Conservation (phyloP, 2,113 vertebrate species). For the Cardinalis cardinalis region DNA sequence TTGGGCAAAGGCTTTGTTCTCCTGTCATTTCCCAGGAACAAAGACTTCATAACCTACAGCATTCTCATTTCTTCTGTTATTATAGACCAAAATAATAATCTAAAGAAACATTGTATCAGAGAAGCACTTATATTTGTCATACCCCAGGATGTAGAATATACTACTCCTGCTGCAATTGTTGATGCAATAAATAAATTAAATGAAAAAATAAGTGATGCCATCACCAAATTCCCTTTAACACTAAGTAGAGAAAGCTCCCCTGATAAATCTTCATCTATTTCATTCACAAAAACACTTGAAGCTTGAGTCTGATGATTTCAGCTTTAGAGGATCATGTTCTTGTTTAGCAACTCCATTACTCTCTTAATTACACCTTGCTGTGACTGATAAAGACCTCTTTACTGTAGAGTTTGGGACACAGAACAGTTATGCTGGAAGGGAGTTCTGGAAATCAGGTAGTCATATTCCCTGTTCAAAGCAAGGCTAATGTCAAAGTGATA, state of each 20-base stretch:
- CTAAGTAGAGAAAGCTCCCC: background rate
- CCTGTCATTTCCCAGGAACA: constrained; percentile 7
- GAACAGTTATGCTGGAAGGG: background rate
- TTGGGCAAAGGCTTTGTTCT: constrained; percentile 32
- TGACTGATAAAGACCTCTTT: background rate
- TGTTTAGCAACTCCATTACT: background rate
- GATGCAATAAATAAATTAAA: constrained; percentile 38
- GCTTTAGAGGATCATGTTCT: background rate
- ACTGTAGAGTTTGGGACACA: background rate
- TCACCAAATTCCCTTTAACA: background rate
- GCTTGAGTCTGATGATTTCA: background rate
- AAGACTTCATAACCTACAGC: constrained; percentile 21
- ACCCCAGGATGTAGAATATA: background rate
- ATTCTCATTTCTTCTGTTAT: background rate
- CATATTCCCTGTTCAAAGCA: background rate
- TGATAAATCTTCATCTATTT: background rate
- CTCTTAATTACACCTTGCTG: constrained; percentile 14
- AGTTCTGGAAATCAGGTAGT: background rate
- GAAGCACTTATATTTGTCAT: constrained; percentile 1
- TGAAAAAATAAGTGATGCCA: constrained; percentile 4
- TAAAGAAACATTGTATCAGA: constrained; percentile 8
- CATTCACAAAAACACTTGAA: constrained; percentile 1
- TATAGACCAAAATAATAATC: constrained; percentile 28
- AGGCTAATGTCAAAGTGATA: background rate
- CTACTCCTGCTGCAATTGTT: constrained; percentile 16